Base-by-base conservation (phyloP, 1,140 invertebrate species). In the Eriocheir sinensis region DNA sequence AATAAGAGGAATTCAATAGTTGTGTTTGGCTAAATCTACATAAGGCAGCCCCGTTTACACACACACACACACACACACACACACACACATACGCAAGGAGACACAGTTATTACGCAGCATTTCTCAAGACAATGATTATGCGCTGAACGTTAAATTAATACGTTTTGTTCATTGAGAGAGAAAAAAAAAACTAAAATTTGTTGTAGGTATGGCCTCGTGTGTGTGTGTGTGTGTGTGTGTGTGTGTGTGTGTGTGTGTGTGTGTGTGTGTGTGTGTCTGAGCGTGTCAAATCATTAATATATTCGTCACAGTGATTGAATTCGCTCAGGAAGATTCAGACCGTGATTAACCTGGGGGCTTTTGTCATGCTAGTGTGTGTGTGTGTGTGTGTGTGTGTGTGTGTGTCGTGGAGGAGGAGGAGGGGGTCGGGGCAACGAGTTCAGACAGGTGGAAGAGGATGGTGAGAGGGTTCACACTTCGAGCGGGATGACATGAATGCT, bases 1-100 rank as follows among this genome's bases (percentile, higher is more conserved):
- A n/a, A n/a, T n/a, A n/a, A n/a, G n/a, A n/a, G n/a, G n/a, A n/a
- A n/a, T n/a, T n/a, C n/a, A n/a, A n/a, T n/a, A n/a, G n/a, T n/a
- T n/a, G n/a, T n/a, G n/a, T n/a, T n/a, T n/a, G n/a, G n/a, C n/a
- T n/a, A n/a, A n/a, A n/a, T n/a, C n/a, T n/a, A n/a, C n/a, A n/a
- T n/a, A n/a, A n/a, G n/a, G n/a, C n/a, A n/a, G n/a, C n/a, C n/a
- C n/a, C n/a, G n/a, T n/a, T 30, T 32, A 81, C 27, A 81, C 79
- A 81, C 79, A 81, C 79, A 81, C 79, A 81, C 79, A 81, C 79
- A 81, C 79, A 81, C 79, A 81, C 79, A 81, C 79, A 81, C 79
- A 81, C 27, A 81, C 79, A 81, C 79, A 81, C 79, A 81, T 32
- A 81, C 79, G 34, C 79, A 81, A 27, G 34, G 27, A 81, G 6